Percentiles rank a stretch among this genome's conserved stretches.
These are phyloP conservation scores for Helicoverpa assulta DNA, from an alignment of 2,888 invertebrate genomes.

Conservation along the genomic window DNA sequence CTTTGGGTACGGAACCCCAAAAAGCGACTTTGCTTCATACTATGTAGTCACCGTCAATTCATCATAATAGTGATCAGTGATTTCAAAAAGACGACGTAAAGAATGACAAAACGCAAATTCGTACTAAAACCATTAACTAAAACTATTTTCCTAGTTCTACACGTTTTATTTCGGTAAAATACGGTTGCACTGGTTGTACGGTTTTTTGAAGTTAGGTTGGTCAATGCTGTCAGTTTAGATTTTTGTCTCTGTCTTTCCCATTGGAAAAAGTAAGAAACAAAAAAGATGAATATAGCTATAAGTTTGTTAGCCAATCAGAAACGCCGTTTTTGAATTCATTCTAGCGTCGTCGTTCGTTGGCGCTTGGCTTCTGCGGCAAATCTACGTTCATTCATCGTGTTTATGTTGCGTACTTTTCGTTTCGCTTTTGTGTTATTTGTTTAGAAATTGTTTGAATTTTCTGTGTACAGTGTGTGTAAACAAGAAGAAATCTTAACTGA, in stretches of 20 bases:
- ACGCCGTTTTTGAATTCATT: slow-evolving; percentile 80
- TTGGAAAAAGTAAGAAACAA: slow-evolving; percentile 38
- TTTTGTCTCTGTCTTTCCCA: slow-evolving; percentile 46
- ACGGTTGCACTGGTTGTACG: slow-evolving; percentile 18
- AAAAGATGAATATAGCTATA: slow-evolving; percentile 59
- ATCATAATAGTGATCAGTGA: too few relatives aligned
- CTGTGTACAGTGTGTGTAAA: slow-evolving; percentile 42
- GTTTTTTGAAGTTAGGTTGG: slow-evolving; percentile 22
- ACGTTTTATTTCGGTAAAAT: not conserved
- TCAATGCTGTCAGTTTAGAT: slow-evolving; percentile 45
- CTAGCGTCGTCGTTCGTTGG: slow-evolving; percentile 84
- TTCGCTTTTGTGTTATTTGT: slow-evolving; percentile 61
- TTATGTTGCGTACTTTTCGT: slow-evolving; percentile 71
- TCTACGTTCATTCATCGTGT: slow-evolving; percentile 68
- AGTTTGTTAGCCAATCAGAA: slow-evolving; percentile 82
- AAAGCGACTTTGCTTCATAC: too few relatives aligned
- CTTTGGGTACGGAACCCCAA: too few relatives aligned
- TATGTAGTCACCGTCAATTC: too few relatives aligned
- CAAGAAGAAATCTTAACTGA: slow-evolving; percentile 22
- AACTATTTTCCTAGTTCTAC: not conserved
- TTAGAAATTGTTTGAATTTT: slow-evolving; percentile 21
- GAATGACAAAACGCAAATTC: too few relatives aligned
- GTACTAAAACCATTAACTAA: too few relatives aligned
- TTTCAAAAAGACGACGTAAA: too few relatives aligned
- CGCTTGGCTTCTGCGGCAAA: slow-evolving; percentile 72